phyloP scores from a whole-genome alignment of 1,140 invertebrate genomes.

The Rhynchophorus ferrugineus region DNA sequence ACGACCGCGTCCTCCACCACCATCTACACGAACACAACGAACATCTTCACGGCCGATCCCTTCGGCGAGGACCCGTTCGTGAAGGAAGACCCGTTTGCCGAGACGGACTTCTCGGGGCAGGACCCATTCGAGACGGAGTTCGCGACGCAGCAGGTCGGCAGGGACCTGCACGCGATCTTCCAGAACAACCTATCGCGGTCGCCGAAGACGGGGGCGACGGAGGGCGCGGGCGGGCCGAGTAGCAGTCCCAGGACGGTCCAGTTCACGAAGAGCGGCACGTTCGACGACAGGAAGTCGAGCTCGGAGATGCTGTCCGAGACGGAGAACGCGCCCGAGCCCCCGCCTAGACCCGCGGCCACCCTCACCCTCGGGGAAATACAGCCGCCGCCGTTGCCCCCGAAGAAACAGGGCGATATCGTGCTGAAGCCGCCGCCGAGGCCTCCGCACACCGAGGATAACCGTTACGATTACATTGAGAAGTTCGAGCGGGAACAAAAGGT shows the following conservation, averaged over 20 bases:
- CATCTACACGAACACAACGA: constrained; percentile 36
- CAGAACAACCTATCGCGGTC: constrained; percentile 26
- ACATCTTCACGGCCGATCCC: constrained; percentile 48
- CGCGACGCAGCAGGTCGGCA: constrained; percentile 21
- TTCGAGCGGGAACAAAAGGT: constrained; percentile 43
- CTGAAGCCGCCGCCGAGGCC: constrained; percentile 58
- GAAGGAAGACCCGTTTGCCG: constrained; percentile 55
- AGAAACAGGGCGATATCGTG: constrained; percentile 52
- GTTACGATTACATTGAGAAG: constrained; percentile 55
- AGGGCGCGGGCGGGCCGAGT: constrained; percentile 25
- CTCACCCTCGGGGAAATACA: constrained; percentile 48
- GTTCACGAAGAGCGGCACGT: constrained; percentile 29
- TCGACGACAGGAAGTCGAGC: constrained; percentile 27
- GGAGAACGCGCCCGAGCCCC: constrained; percentile 56
- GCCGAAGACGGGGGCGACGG: constrained; percentile 24
- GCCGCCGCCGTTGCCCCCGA: constrained; percentile 77
- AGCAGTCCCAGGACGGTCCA: constrained; percentile 24
- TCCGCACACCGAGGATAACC: constrained; percentile 50
- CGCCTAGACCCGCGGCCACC: constrained; percentile 54
- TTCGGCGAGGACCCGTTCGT: constrained; percentile 65
- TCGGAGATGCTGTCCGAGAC: constrained; percentile 36
- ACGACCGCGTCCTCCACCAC: constrained; percentile 5
- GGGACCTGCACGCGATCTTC: constrained; percentile 11
- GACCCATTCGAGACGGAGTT: constrained; percentile 58
- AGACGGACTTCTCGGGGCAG: constrained; percentile 44